Percentiles rank a stretch among this genome's conserved stretches.
phyloP scores from a whole-genome alignment of 2,888 invertebrate genomes.

The Tipula unca region DNA sequence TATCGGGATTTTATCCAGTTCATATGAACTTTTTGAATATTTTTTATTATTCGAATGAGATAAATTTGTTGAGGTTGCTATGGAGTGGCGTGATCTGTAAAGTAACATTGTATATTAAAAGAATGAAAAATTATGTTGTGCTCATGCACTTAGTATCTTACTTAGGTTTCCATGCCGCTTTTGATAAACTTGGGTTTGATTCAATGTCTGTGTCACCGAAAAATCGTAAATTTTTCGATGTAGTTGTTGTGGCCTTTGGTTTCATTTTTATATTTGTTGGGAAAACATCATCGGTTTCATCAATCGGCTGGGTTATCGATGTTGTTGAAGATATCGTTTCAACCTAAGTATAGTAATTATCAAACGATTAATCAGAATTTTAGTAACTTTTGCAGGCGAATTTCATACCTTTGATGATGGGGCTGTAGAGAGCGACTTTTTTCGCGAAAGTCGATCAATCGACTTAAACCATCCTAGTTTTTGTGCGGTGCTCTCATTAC shows the following conservation, averaged over 20 bases:
- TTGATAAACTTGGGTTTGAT: constrained; percentile 52
- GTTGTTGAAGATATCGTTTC: constrained; percentile 16
- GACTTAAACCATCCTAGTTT: constrained; percentile 73
- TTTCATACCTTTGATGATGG: constrained; percentile 17
- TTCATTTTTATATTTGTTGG: constrained; percentile 16
- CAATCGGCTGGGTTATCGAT: background rate
- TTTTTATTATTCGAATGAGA: constrained; percentile 32
- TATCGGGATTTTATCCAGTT: constrained; percentile 35
- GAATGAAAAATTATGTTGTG: background rate
- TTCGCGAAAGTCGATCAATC: constrained; percentile 61
- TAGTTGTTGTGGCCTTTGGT: constrained; percentile 27
- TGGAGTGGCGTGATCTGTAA: constrained; percentile 8
- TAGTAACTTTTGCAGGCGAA: too few relatives aligned
- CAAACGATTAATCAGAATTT: too few relatives aligned
- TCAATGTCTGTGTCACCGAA: constrained; percentile 78
- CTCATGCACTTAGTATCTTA: constrained; percentile 23
- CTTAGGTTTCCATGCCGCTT: constrained; percentile 34
- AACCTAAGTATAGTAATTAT: background rate
- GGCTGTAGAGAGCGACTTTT: constrained; percentile 41
- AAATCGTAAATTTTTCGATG: constrained; percentile 63
- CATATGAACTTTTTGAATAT: constrained; percentile 40
- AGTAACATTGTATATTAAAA: background rate
- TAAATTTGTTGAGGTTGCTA: constrained; percentile 14
- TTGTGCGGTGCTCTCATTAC: constrained; percentile 31
- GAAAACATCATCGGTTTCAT: constrained; percentile 15